phyloP scores from a whole-genome alignment of 2,797 vertebrate genomes.

The Chelon labrosus region DNA sequence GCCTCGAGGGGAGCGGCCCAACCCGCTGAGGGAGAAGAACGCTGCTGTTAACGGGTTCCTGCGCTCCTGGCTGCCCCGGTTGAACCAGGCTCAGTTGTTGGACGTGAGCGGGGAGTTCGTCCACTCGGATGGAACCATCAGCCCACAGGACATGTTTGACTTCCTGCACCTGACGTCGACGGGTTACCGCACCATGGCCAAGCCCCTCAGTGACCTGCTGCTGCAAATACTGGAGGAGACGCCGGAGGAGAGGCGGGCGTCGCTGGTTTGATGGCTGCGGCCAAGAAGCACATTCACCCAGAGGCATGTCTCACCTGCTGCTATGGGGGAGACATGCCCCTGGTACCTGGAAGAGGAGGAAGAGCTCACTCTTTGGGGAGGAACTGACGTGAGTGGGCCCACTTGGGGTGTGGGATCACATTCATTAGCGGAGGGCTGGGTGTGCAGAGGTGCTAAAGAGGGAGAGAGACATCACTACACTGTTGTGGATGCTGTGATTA shows the following conservation, averaged over 20 bases:
- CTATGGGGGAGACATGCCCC: conserved; percentile 60
- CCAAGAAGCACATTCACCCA: conserved; percentile 35
- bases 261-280: conserved; percentile 87
- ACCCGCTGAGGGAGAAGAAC: conserved; percentile 96
- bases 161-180: conserved; percentile 95
- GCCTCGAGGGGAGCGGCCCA: conserved; percentile 95
- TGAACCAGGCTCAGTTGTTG: conserved; percentile 90
- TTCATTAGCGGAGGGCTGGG: conserved; percentile 38
- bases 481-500: conserved; percentile 61
- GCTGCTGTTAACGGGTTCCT: conserved; percentile 89
- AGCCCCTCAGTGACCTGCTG: conserved; percentile 96
- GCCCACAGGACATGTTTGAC: conserved; percentile 96
- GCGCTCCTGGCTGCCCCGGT: conserved; percentile 88
- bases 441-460: conserved; percentile 47
- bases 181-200: conserved; percentile 91
- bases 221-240: conserved; percentile 97
- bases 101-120: conserved; percentile 90
- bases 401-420: conserved; percentile 42
- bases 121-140: conserved; percentile 95
- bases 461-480: conserved; percentile 60
- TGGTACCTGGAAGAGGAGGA: conserved; percentile 54
- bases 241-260: conserved; percentile 93
- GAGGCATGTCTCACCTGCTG: conserved; percentile 62
- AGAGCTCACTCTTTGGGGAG: conserved; percentile 39
- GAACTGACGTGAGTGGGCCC: conserved; percentile 48